phyloP scores from a whole-genome alignment of 2,113 vertebrate genomes.

The Capreolus pygargus region DNA sequence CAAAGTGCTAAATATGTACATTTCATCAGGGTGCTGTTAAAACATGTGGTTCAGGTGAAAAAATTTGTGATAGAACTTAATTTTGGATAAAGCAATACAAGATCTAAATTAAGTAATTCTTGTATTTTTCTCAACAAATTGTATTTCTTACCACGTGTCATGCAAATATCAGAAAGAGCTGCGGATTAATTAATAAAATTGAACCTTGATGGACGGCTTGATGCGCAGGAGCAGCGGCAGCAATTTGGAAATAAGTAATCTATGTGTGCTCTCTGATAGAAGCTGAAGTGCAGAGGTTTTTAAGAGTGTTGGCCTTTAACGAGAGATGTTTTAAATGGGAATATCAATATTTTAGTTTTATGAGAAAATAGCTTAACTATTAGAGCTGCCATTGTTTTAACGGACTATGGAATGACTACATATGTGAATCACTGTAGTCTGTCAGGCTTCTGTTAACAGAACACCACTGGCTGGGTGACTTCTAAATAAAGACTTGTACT shows the following conservation, averaged over 20 bases:
- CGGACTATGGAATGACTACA: not conserved
- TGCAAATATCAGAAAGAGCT: not conserved
- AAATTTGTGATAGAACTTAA: not conserved
- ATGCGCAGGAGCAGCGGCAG: not conserved
- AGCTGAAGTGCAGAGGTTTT: not conserved
- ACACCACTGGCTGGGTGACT: not conserved
- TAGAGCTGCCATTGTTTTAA: not conserved
- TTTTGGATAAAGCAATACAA: not conserved
- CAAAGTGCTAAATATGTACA: not conserved
- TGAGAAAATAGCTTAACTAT: not conserved
- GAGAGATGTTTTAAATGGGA: not conserved
- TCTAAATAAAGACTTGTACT: not conserved
- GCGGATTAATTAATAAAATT: not conserved
- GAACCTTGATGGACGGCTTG: not conserved
- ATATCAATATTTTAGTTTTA: not conserved
- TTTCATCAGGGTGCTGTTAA: not conserved
- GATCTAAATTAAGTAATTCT: not conserved
- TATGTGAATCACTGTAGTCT: not conserved
- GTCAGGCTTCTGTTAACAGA: not conserved
- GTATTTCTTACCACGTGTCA: not conserved
- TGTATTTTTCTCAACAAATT: not conserved
- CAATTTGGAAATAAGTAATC: not conserved
- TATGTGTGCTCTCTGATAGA: not conserved
- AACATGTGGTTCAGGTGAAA: not conserved
- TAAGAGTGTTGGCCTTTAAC: not conserved